Percentiles rank a stretch among this genome's conserved stretches.
These are phyloP conservation scores for Batillaria attramentaria DNA, from an alignment of 1,140 invertebrate species.

Conservation along the genomic window DNA sequence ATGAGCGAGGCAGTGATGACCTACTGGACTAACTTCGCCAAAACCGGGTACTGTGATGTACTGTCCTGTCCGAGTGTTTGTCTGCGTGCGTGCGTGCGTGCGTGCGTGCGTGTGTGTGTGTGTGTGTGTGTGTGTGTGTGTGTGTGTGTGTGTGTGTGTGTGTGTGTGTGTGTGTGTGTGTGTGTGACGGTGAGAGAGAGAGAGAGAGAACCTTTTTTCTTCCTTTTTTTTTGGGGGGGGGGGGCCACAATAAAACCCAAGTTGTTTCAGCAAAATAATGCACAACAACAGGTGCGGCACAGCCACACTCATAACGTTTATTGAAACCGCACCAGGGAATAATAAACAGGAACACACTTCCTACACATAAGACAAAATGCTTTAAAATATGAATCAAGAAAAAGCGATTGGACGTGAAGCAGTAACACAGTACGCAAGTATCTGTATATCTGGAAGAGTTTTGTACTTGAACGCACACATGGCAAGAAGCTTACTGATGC, in stretches of 20 bases:
- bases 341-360: too few relatives aligned
- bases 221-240: background rate
- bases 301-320: too few relatives aligned
- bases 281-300: background rate
- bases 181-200: background rate
- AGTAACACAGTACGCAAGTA: too few relatives aligned
- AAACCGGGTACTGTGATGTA: conserved; percentile 89
- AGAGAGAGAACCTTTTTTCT: background rate
- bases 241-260: background rate
- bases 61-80: background rate
- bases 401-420: too few relatives aligned
- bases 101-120: background rate
- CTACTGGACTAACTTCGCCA: conserved; percentile 97
- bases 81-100: background rate
- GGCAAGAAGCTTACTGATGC: too few relatives aligned
- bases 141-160: background rate
- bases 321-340: too few relatives aligned
- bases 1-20: conserved; percentile 94
- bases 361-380: too few relatives aligned
- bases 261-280: background rate
- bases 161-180: background rate
- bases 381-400: too few relatives aligned
- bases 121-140: background rate
- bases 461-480: too few relatives aligned
- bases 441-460: too few relatives aligned